These are phyloP conservation scores for Cairina moschata DNA, from an alignment of 2,113 vertebrate genomes.

Conservation along the genomic window DNA sequence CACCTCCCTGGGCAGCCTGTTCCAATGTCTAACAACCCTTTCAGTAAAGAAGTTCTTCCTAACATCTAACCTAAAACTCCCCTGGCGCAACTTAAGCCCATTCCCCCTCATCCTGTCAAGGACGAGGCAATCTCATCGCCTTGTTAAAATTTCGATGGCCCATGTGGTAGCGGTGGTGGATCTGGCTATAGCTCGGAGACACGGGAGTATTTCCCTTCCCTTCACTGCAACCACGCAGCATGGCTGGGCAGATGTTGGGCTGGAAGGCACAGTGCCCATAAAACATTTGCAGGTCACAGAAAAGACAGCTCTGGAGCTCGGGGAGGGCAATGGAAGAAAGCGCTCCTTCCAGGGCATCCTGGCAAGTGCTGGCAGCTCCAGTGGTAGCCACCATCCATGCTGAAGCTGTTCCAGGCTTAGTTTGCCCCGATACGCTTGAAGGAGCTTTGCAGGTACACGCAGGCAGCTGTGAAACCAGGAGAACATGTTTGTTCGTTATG, in stretches of 20 bases:
- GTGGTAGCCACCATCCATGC: not conserved
- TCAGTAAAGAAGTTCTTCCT: too few species aligned
- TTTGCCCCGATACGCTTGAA: fast-evolving
- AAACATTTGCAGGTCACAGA: fast-evolving
- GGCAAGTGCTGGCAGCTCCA: not conserved
- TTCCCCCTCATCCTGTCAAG: too few species aligned
- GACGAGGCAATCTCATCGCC: not conserved
- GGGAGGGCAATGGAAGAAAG: not conserved
- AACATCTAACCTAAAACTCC: too few species aligned
- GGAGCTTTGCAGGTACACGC: not conserved
- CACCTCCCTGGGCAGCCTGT: too few species aligned
- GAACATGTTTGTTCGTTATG: not conserved
- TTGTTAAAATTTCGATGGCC: not conserved
- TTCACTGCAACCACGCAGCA: not conserved
- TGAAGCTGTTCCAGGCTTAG: not conserved
- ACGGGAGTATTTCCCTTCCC: fast-evolving
- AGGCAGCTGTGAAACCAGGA: slow-evolving; percentile 8
- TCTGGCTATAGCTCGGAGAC: not conserved
- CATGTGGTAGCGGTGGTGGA: fast-evolving
- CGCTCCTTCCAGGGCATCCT: not conserved
- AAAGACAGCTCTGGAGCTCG: not conserved
- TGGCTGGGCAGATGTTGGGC: not conserved
- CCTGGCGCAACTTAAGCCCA: too few species aligned
- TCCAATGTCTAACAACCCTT: too few species aligned
- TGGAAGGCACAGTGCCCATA: not conserved